phyloP scores from a whole-genome alignment of 2,797 vertebrate species.

The Oreochromis mossambicus region DNA sequence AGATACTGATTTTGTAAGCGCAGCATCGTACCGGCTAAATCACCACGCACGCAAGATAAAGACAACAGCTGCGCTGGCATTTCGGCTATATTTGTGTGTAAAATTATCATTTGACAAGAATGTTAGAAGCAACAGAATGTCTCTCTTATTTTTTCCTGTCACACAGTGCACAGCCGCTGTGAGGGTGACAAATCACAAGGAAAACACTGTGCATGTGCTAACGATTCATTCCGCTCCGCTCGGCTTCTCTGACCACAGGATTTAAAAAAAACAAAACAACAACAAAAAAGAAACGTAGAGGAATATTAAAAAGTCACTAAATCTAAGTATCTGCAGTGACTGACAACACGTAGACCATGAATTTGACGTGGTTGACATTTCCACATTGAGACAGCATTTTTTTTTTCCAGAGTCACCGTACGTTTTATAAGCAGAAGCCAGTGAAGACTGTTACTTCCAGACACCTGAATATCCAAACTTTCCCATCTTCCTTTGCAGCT shows the following conservation, averaged over 20 bases:
- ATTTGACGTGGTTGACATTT: neutral
- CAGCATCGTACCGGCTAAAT: neutral
- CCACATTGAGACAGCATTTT: neutral
- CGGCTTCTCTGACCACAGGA: neutral
- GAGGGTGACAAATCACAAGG: neutral
- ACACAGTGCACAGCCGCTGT: neutral
- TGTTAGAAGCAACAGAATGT: neutral
- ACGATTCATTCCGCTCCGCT: neutral
- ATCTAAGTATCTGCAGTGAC: neutral
- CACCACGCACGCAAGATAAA: neutral
- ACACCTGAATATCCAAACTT: neutral
- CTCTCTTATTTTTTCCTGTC: neutral
- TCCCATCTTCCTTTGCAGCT: neutral
- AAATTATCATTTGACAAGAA: neutral
- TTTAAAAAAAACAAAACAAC: neutral
- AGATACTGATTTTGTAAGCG: neutral
- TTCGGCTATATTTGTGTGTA: neutral
- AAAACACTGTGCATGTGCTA: neutral
- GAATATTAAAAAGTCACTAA: too few relatives aligned
- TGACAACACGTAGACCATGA: neutral
- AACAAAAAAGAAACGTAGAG: neutral
- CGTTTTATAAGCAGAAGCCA: neutral
- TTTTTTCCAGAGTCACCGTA: neutral
- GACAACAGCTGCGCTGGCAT: neutral
- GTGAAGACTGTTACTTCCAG: neutral